A percentile compares a stretch with the other conserved stretches of the same genome.
phyloP scores from a whole-genome alignment of 2,888 invertebrate genomes.

The Strigamia maritima region DNA sequence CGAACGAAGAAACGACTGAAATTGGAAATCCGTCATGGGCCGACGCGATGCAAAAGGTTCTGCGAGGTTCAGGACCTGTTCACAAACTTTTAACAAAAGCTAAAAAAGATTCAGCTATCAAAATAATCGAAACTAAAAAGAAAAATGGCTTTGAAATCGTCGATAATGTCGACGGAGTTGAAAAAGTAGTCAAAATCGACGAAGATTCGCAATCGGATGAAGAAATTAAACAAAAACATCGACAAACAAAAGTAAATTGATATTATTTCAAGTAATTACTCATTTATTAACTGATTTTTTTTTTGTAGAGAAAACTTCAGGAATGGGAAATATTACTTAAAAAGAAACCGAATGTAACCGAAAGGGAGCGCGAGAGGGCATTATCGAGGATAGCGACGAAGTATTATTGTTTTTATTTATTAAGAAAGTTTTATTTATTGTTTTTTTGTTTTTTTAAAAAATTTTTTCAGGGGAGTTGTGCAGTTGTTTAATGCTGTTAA shows the following conservation, averaged over 20 bases:
- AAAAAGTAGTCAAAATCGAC: neutral
- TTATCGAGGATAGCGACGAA: slow-evolving; percentile 78
- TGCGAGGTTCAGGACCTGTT: slow-evolving; percentile 69
- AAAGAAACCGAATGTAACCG: slow-evolving; percentile 68
- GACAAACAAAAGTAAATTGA: slow-evolving; percentile 30
- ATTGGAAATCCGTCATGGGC: slow-evolving; percentile 66
- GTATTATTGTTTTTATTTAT: slow-evolving; percentile 49
- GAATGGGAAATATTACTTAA: slow-evolving; percentile 63
- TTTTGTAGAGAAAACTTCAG: slow-evolving; percentile 59
- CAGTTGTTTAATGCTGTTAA: slow-evolving; percentile 88
- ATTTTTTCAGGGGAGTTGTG: slow-evolving; percentile 87
- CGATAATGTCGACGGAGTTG: slow-evolving; percentile 1
- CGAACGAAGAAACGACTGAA: slow-evolving; percentile 1
- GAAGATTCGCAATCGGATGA: slow-evolving; percentile 23
- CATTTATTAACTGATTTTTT: slow-evolving; percentile 42
- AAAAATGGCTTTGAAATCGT: slow-evolving; percentile 56
- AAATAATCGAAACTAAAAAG: slow-evolving; percentile 61
- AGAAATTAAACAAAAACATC: slow-evolving; percentile 39
- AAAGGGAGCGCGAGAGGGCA: slow-evolving; percentile 71
- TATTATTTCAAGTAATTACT: slow-evolving; percentile 6
- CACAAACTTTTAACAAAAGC: slow-evolving; percentile 77
- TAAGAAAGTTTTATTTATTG: neutral
- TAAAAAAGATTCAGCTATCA: slow-evolving; percentile 59
- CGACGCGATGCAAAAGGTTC: slow-evolving; percentile 74
- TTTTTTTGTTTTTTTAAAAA: slow-evolving; percentile 53